Evolutionary conservation across 2,888 invertebrate genomes (phyloP), one percentile per base, ranked within the genome.

Genomic region (Acleris holmiana): DNA sequence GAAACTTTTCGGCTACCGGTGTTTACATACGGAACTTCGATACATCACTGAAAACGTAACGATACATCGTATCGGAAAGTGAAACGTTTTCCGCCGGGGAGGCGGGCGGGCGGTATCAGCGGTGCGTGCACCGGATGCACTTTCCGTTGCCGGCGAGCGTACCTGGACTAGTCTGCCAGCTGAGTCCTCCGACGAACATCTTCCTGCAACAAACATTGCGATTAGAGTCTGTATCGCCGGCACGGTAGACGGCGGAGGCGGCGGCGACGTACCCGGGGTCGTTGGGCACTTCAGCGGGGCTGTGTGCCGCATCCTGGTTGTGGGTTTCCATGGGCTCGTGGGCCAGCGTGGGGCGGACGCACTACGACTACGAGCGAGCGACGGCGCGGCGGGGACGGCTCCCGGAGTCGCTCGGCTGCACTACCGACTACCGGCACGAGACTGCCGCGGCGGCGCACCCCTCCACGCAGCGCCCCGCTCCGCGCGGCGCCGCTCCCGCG

Each of bases 91-190:
- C 74, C 74, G 79, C 74, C 73, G 71, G 73, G 73, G 77, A 80
- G 73, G 76, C 75, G 76, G 73, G 73, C 76, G 79, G 78, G 80
- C 78, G 76, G 74, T 78, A 76, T 75, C 83, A 77, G 76, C 80
- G 79, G 79, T 76, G 77, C 13, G 35, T 35, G 84, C 83, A 84
- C 84, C 81, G 81, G 79, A 83, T 86, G 87, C 90, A 88, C 83
- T 80, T 84, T 86, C 84, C 83, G 83, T 83, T 83, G 83, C 84
- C 80, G 84, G 79, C 80, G 81, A 83, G 89, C 90, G 88, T 95
- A 99, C 99, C 99, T 96, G 99, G 98, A 95, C 98, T 99, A 88
- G 99, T 99, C 95, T 99, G 99, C 99, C 99, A 99, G 94, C 99
- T 99, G 90, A 99, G 96, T 87, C 99, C 99, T 88, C 99, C 99